Percentiles rank a stretch among this genome's conserved stretches.
Conservation (phyloP, 2,113 vertebrate genomes). For the Labeo rohita region DNA sequence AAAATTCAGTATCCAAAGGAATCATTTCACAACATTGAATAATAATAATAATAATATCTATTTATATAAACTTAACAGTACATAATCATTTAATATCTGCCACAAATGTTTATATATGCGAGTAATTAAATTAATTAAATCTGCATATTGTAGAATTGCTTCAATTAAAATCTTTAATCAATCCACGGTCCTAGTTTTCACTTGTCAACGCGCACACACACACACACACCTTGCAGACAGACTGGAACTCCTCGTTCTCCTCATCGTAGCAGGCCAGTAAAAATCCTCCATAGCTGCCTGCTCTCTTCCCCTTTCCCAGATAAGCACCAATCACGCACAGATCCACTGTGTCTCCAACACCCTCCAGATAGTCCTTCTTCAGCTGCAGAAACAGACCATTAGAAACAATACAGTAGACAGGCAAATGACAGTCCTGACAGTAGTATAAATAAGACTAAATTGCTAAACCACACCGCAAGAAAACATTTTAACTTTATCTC, state of each 20-base stretch:
- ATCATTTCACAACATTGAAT: no score
- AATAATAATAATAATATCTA: no score
- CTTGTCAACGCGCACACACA: not conserved
- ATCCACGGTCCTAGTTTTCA: not conserved
- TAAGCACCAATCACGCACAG: slow-evolving; percentile 90
- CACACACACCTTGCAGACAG: slow-evolving; percentile 86
- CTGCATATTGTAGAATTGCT: not conserved
- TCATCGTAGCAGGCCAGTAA: slow-evolving; percentile 87
- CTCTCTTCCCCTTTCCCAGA: slow-evolving; percentile 86
- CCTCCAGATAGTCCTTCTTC: slow-evolving; percentile 92
- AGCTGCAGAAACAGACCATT: slow-evolving; percentile 70
- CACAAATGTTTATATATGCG: not conserved
- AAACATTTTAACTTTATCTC: not conserved
- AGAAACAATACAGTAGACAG: not conserved
- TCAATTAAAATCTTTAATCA: not conserved
- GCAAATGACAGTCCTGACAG: not conserved
- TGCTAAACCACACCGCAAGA: not conserved
- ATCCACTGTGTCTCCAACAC: slow-evolving; percentile 87
- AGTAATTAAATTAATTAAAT: not conserved
- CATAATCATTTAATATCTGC: not conserved
- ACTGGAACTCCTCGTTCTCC: slow-evolving; percentile 89
- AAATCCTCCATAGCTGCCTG: slow-evolving; percentile 88
- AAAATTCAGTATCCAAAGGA: no score
- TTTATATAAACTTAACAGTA: not conserved
- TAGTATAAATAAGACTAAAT: slow-evolving; percentile 45